phyloP scores from a whole-genome alignment of 2,113 vertebrate species.

The Sorex fumeus region DNA sequence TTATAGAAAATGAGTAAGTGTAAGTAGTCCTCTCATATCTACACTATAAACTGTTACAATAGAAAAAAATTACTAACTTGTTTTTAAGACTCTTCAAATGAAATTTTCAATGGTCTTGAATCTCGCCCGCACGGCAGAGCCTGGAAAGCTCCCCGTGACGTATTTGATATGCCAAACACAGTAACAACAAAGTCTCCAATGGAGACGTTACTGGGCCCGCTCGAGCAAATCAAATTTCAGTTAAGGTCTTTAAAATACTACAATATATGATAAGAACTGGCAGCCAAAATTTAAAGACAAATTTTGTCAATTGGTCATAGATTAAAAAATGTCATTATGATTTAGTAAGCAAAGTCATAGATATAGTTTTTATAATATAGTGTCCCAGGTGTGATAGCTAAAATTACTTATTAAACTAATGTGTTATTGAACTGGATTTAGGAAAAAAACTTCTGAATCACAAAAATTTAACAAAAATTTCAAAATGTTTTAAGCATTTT shows the following conservation, averaged over 20 bases:
- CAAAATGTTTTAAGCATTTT: not conserved
- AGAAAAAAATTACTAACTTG: slow-evolving; percentile 38
- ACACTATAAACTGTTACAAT: not conserved
- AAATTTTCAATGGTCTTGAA: slow-evolving; percentile 47
- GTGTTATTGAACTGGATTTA: not conserved
- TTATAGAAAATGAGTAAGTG: too few relatives aligned
- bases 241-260: slow-evolving; percentile 36
- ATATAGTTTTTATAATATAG: not conserved
- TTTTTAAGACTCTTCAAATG: slow-evolving; percentile 10
- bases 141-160: too few relatives aligned
- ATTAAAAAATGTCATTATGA: not conserved
- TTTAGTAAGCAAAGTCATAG: slow-evolving; percentile 34
- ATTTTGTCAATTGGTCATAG: not conserved
- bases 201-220: too few relatives aligned
- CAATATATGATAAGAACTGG: slow-evolving; percentile 15
- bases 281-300: slow-evolving; percentile 12
- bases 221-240: too few relatives aligned
- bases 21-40: too few relatives aligned
- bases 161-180: too few relatives aligned
- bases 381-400: not conserved
- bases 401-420: slow-evolving; percentile 45
- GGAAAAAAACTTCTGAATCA: slow-evolving; percentile 48
- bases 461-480: slow-evolving; percentile 47
- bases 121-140: too few relatives aligned
- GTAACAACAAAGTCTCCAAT: too few relatives aligned